Evolutionary conservation across 2,888 invertebrate genomes (phyloP), one percentile per base, ranked within the genome.

Genomic region (Trisateles emortualis): DNA sequence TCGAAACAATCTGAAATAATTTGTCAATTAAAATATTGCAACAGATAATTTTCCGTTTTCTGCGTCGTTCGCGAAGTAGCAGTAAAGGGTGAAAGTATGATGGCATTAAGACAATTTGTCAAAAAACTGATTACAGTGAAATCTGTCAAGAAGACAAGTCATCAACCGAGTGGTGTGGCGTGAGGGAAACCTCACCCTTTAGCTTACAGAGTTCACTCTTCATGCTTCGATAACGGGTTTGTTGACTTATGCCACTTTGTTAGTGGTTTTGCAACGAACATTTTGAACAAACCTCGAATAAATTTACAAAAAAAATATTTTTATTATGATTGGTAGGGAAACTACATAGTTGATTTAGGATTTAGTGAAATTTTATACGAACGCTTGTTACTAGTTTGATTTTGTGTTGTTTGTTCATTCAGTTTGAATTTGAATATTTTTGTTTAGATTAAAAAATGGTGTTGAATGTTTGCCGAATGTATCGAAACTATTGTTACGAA

Each of bases 81-180:
- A 40, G 26, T 19, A 46, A 62, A 64, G 58, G 69, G 63, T 38
- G 14, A 36, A n/a, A 33, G 68, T 59, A 46, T 53, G 47, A 45
- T 39, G 53, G 43, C 58, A 47, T 14, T 24, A 35, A 65, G 68
- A 72, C 68, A 68, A 81, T 82, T 81, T 79, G 78, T 82, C 81
- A 81, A 78, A 80, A 82, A 81, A 77, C 75, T 79, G 80, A 84
- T 84, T 83, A 83, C 80, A 78, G 68, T 62, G 72, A 73, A 80
- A 79, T 81, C 81, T 81, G 84, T 80, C 84, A 77, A 67, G 74
- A 65, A 68, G 78, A 76, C 73, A 76, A 81, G 78, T 76, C 74
- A 74, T 80, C 81, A 79, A 74, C 70, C 64, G 47, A 60, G 46
- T 61, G 68, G 62, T 59, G 51, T 50, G 45, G 62, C 59, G 52